Conservation (phyloP, 2,797 vertebrate species). For the Otus scops region DNA sequence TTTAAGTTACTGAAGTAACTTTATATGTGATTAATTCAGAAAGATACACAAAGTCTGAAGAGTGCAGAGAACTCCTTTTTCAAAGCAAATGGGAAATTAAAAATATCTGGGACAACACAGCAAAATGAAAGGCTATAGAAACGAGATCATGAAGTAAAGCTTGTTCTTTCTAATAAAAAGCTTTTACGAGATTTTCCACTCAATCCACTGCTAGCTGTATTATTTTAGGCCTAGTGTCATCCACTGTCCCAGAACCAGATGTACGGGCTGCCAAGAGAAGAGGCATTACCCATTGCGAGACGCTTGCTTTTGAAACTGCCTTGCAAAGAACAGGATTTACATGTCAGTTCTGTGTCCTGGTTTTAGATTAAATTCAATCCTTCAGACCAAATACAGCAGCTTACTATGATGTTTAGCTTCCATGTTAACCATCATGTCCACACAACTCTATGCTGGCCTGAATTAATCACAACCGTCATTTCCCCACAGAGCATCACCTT, state of each 20-base stretch:
- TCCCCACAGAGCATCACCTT: not conserved
- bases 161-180: not conserved
- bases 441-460: not conserved
- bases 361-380: not conserved
- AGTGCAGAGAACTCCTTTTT: not conserved
- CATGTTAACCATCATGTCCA: not conserved
- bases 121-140: not conserved
- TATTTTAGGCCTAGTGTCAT: not conserved
- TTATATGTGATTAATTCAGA: not conserved
- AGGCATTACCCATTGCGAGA: not conserved
- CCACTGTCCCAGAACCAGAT: not conserved
- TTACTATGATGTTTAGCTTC: not conserved
- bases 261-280: not conserved
- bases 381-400: not conserved
- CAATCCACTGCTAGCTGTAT: not conserved
- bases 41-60: not conserved
- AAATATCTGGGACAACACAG: not conserved
- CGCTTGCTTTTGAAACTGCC: not conserved
- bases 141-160: not conserved
- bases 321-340: slow-evolving; percentile 6
- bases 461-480: not conserved
- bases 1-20: not conserved
- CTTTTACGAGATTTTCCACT: not conserved
- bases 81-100: not conserved
- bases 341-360: not conserved